phyloP scores from a whole-genome alignment of 2,888 invertebrate species.

The Sinotaia quadrata region DNA sequence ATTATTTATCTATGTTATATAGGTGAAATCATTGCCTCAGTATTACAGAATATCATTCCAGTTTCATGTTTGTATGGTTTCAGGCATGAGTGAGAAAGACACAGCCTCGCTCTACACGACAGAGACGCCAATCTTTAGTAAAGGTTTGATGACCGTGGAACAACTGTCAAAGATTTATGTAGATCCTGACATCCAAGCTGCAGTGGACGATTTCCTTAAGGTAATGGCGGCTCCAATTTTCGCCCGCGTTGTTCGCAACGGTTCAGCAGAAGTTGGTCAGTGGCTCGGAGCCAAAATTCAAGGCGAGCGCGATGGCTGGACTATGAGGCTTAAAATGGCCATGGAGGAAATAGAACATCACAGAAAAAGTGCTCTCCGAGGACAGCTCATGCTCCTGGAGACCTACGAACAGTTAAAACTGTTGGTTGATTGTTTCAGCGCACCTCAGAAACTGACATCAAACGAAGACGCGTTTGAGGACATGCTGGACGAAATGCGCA shows the following conservation, averaged over 20 bases:
- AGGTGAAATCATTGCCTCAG: no score
- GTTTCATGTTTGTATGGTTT: conserved; percentile 4
- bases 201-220: conserved; percentile 52
- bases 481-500: conserved; percentile 42
- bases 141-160: conserved; percentile 46
- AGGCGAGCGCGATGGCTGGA: conserved; percentile 62
- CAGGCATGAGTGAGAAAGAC: conserved; percentile 21
- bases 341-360: conserved; percentile 63
- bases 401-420: conserved; percentile 45
- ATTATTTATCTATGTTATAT: background rate
- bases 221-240: conserved; percentile 33
- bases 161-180: conserved; percentile 45
- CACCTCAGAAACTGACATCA: conserved; percentile 43
- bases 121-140: conserved; percentile 37
- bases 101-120: conserved; percentile 30
- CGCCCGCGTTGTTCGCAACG: conserved; percentile 24
- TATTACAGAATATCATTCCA: no score
- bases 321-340: conserved; percentile 58
- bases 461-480: conserved; percentile 42
- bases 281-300: conserved; percentile 62
- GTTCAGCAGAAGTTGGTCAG: conserved; percentile 17
- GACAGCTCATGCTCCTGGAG: conserved; percentile 34
- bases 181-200: conserved; percentile 55
- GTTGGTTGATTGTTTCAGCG: conserved; percentile 40
- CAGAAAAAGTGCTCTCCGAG: conserved; percentile 49